Conservation (phyloP, 1,140 invertebrate genomes). For the Atta colombica region DNA sequence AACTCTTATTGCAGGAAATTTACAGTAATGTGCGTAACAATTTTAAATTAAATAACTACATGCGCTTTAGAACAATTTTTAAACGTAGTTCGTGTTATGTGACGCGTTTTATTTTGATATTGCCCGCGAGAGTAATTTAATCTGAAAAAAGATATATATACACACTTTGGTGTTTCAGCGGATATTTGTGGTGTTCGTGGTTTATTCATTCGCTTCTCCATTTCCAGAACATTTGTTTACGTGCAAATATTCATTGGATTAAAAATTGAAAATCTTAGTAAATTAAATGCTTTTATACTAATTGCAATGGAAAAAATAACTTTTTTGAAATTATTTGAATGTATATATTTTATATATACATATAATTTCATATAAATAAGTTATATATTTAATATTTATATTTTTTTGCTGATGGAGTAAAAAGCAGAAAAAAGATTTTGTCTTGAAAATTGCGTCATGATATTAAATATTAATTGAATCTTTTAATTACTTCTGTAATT, state of each 20-base stretch:
- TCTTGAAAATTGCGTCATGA: neutral
- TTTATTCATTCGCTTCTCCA: constrained; percentile 38
- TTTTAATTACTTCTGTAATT: neutral
- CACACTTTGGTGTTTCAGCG: constrained; percentile 22
- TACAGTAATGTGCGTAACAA: neutral
- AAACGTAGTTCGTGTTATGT: neutral
- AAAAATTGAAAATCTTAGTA: constrained; percentile 43
- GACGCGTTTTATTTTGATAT: constrained; percentile 46
- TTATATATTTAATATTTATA: neutral
- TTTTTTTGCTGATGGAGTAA: neutral
- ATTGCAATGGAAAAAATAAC: constrained; percentile 27
- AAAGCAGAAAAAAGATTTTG: neutral
- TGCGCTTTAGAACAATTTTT: constrained; percentile 25
- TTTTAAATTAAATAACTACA: constrained; percentile 22
- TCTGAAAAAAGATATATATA: constrained; percentile 35
- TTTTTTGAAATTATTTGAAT: neutral
- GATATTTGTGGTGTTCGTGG: constrained; percentile 40
- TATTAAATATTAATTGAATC: neutral
- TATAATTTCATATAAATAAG: neutral
- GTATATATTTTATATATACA: neutral
- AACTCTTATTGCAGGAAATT: neutral
- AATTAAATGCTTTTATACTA: constrained; percentile 53
- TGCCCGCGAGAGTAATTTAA: constrained; percentile 42
- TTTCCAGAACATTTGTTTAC: constrained; percentile 48
- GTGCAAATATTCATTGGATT: constrained; percentile 34